phyloP scores from a whole-genome alignment of 1,140 invertebrate species.

The Metopolophium dirhodum region DNA sequence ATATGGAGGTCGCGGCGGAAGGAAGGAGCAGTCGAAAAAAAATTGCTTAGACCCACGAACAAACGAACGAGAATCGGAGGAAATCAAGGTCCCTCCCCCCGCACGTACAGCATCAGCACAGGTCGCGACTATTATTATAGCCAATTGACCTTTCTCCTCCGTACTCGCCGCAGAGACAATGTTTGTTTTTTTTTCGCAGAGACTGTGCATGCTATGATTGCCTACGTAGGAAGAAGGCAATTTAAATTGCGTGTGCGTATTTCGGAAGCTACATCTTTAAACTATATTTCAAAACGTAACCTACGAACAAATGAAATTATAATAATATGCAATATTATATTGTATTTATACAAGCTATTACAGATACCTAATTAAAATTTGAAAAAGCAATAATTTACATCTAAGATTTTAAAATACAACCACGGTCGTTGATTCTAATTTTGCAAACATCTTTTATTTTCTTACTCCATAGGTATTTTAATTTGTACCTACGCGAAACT shows the following conservation, averaged over 20 bases:
- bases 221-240: background rate
- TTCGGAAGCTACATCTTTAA: background rate
- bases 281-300: background rate
- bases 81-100: background rate
- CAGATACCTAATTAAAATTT: background rate
- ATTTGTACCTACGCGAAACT: background rate
- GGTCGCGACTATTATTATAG: background rate
- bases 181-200: background rate
- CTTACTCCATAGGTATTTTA: background rate
- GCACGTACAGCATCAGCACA: background rate
- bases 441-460: background rate
- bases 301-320: background rate
- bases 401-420: too few relatives aligned
- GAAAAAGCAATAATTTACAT: background rate
- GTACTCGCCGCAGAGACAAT: background rate
- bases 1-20: background rate
- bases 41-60: background rate
- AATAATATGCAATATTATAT: background rate
- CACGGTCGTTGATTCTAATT: background rate
- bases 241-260: background rate
- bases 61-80: background rate
- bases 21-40: constrained; percentile 2
- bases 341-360: background rate
- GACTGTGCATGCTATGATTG: background rate
- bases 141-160: constrained; percentile 9